Evolutionary conservation across 2,888 invertebrate species (phyloP).

Genomic region (Dryomyza anilis): DNA sequence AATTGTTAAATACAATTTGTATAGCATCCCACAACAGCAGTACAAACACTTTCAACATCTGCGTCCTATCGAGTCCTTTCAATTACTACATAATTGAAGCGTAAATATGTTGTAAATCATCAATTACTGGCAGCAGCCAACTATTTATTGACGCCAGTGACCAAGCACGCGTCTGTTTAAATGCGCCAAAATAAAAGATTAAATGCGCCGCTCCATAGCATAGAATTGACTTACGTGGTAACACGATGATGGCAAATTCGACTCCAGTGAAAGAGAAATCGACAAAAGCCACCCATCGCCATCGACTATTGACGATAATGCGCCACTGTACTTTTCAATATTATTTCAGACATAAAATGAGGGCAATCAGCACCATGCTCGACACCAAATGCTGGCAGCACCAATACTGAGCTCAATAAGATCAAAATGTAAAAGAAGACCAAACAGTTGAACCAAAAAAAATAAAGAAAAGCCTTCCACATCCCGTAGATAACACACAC

Average conservation of each 20-base stretch:
- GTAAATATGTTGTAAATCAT: slow-evolving; percentile 56
- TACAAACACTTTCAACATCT: too few relatives aligned
- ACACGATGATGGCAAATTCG: background rate
- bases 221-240: background rate
- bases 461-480: background rate
- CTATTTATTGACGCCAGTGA: slow-evolving; percentile 13
- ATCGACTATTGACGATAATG: too few relatives aligned
- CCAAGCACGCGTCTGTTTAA: background rate
- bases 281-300: too few relatives aligned
- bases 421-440: background rate
- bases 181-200: background rate
- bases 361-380: slow-evolving; percentile 55
- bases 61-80: too few relatives aligned
- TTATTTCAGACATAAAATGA: slow-evolving; percentile 54
- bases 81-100: slow-evolving; percentile 54
- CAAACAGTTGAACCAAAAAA: background rate
- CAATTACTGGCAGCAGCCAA: slow-evolving; percentile 41
- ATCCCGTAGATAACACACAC: slow-evolving; percentile 25
- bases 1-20: too few relatives aligned
- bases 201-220: too few relatives aligned
- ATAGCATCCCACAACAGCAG: too few relatives aligned
- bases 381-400: slow-evolving; percentile 26
- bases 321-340: slow-evolving; percentile 51
- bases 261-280: background rate
- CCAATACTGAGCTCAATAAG: background rate